Evolutionary conservation across 1,140 invertebrate species (phyloP), one percentile per base, ranked within the genome.

Genomic region (Brachionus sp.): DNA sequence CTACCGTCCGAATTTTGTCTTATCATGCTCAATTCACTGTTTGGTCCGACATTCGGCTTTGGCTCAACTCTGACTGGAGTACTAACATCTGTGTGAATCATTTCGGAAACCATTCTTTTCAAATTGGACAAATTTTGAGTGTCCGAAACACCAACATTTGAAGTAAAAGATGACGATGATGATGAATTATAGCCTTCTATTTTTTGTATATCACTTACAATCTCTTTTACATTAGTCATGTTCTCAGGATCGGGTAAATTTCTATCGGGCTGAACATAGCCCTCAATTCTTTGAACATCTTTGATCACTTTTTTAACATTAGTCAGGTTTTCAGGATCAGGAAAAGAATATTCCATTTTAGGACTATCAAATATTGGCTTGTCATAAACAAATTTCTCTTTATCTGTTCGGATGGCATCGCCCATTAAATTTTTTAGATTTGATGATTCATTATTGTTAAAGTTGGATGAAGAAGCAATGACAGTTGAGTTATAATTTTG

Each of bases 81-180:
- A 29, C 66, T 70, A 29, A 70, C 66, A 39, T 75, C 70, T 46
- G 70, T 75, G n/a, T 75, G 70, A 39, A 75, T 75, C 42, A 75
- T 46, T 75, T 75, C 70, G 23, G 70, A 75, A 10, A 75, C 70
- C 44, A 75, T 46, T 46, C 29, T 75, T 46, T 75, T 75, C 42
- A 75, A 46, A 75, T 75, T 75, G 12, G 39, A 46, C 42, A 75
- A 23, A 13, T 29, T 68, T 35, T 68, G 29, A 13, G 12, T 10
- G n/a, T 68, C 64, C 29, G 25, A 10, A 12, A 19, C 19, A 9
- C 16, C 50, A 2, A 7, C 19, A 68, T 35, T 37, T 37, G 64
- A 68, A 33, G 29, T 33, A 9, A 29, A 29, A 29, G 29, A 35
- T 68, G 25, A 6, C 6, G 29, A 68, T 37, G 35, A 68, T 68